Conservation (phyloP, 2,888 invertebrate genomes). For the Himalopsyche anomala region DNA sequence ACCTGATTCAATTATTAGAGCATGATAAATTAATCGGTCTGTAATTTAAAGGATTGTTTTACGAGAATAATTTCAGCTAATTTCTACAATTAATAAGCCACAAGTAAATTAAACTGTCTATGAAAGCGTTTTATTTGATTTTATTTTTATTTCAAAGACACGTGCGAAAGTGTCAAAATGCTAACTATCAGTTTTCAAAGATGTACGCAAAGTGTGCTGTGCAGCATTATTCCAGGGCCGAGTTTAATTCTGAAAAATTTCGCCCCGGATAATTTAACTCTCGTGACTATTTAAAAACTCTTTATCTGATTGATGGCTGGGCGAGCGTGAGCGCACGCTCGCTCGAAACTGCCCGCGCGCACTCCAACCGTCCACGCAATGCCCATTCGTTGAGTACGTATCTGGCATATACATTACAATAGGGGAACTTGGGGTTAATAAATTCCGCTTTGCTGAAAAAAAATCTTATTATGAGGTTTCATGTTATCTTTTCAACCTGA, state of each 20-base stretch:
- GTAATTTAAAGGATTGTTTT: too few species aligned
- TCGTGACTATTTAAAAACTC: conserved; percentile 9
- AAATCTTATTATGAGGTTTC: too few species aligned
- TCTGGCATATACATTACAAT: not conserved
- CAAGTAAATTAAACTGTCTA: too few species aligned
- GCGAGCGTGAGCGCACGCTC: not conserved
- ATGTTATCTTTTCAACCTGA: too few species aligned
- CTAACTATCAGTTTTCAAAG: too few species aligned
- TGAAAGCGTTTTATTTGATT: too few species aligned
- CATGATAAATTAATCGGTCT: too few species aligned
- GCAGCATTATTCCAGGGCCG: not conserved
- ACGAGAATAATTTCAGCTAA: too few species aligned
- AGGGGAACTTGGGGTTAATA: not conserved
- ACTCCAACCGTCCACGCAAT: not conserved
- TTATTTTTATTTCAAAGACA: too few species aligned
- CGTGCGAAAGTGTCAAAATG: too few species aligned
- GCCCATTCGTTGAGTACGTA: not conserved
- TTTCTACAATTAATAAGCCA: too few species aligned
- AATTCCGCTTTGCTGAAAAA: not conserved
- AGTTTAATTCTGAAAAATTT: not conserved
- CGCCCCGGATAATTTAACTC: not conserved
- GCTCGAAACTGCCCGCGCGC: not conserved
- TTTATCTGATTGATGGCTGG: conserved; percentile 24
- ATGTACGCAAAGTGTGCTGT: not conserved
- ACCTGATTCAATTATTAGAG: too few species aligned